These are phyloP conservation scores for Cinara cedri DNA, from an alignment of 2,888 invertebrate genomes.

Conservation along the genomic window DNA sequence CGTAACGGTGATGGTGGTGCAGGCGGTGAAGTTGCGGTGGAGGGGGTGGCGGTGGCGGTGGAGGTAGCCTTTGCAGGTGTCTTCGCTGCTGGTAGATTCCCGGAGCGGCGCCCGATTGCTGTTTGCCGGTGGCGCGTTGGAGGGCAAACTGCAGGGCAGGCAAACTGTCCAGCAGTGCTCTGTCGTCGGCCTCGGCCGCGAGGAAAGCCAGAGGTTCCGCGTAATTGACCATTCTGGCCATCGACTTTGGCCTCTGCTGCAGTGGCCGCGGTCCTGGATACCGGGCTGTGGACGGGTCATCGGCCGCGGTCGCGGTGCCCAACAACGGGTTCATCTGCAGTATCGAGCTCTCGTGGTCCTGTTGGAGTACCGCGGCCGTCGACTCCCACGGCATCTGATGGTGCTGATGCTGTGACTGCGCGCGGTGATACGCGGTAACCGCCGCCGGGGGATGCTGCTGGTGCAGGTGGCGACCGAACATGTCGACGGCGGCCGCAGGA, in stretches of 20 bases:
- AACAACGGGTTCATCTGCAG: constrained; percentile 28
- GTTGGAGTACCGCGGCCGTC: background rate
- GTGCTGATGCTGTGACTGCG: background rate
- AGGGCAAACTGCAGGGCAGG: constrained; percentile 29
- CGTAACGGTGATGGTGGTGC: background rate
- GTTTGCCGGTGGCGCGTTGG: constrained; percentile 2
- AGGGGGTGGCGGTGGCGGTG: background rate
- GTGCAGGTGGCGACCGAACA: constrained; percentile 2
- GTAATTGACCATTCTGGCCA: constrained; percentile 25
- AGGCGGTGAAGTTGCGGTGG: background rate
- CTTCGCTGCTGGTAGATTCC: background rate
- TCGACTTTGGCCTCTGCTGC: background rate
- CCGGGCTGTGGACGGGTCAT: constrained; percentile 14
- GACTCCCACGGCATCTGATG: background rate
- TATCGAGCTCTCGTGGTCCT: background rate
- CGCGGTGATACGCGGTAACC: background rate
- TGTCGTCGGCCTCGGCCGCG: constrained; percentile 26
- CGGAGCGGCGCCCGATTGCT: background rate
- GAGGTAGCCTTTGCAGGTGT: background rate
- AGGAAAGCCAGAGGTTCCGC: constrained; percentile 29
- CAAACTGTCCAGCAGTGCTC: background rate
- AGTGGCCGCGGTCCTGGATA: constrained; percentile 9
- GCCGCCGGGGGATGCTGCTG: background rate
- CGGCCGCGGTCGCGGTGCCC: constrained; percentile 9
- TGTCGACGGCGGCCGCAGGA: background rate